Conservation (phyloP, 1,140 invertebrate genomes). For the Drosophila saltans region DNA sequence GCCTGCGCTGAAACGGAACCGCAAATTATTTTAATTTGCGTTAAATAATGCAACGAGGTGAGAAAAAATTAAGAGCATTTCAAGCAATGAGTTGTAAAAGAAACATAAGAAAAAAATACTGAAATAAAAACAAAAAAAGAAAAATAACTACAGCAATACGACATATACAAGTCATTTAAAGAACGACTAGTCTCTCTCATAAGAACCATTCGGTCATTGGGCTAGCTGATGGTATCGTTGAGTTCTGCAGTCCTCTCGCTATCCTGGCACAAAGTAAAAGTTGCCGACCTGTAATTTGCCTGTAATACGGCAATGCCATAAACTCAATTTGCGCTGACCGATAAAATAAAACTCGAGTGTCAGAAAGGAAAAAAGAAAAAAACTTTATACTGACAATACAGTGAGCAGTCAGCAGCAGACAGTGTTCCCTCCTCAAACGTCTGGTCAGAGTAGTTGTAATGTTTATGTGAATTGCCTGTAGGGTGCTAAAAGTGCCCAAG, state of each 20-base stretch:
- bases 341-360: slow-evolving; percentile 61
- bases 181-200: slow-evolving; percentile 10
- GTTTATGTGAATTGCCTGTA: slow-evolving; percentile 66
- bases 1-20: slow-evolving; percentile 75
- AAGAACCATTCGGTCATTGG: slow-evolving; percentile 20
- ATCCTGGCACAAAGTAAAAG: slow-evolving; percentile 82
- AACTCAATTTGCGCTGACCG: slow-evolving; percentile 73
- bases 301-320: slow-evolving; percentile 80
- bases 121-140: neutral
- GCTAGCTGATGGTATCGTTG: slow-evolving; percentile 12
- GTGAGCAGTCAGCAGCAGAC: slow-evolving; percentile 29
- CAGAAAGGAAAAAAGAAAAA: slow-evolving; percentile 37
- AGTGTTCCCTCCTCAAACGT: slow-evolving; percentile 68
- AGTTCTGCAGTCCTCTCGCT: slow-evolving; percentile 43
- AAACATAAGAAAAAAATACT: slow-evolving; percentile 10
- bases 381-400: slow-evolving; percentile 21
- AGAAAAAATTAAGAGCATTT: slow-evolving; percentile 80
- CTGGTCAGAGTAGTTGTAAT: slow-evolving; percentile 40
- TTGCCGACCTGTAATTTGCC: slow-evolving; percentile 81
- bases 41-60: slow-evolving; percentile 82
- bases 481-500: slow-evolving; percentile 65
- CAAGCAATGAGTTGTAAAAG: slow-evolving; percentile 45
- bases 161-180: slow-evolving; percentile 12
- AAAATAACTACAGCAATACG: slow-evolving; percentile 14
- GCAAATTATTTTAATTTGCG: slow-evolving; percentile 82